These are phyloP conservation scores for Sphaerodactylus townsendi DNA, from an alignment of 2,113 vertebrate species.

Conservation along the genomic window DNA sequence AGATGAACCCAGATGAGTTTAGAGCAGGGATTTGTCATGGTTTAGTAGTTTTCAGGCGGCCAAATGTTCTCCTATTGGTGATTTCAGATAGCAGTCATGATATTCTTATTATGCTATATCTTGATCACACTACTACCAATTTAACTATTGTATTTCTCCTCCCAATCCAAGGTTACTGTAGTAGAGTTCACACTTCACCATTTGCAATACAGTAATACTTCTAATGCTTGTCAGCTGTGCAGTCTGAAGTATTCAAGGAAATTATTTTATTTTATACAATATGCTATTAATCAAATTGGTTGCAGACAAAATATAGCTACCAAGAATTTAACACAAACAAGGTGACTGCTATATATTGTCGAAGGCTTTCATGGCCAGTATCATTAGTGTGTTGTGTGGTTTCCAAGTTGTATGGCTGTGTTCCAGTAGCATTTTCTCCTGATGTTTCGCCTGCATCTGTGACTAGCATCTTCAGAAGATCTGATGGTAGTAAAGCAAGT, in stretches of 20 bases:
- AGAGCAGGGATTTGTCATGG: conserved; percentile 65
- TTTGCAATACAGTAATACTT: conserved; percentile 18
- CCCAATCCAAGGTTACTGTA: not conserved
- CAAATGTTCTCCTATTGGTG: not conserved
- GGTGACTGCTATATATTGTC: too few species aligned
- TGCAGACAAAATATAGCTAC: not conserved
- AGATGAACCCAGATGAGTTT: conserved; percentile 44
- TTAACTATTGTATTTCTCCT: not conserved
- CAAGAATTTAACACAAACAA: conserved; percentile 15
- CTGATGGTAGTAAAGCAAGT: too few species aligned
- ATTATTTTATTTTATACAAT: conserved; percentile 44
- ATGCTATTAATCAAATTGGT: conserved; percentile 45
- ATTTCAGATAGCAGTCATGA: not conserved
- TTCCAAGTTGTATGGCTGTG: too few species aligned
- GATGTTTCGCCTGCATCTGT: too few species aligned
- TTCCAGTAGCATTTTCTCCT: too few species aligned
- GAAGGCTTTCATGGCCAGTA: too few species aligned
- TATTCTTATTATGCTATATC: not conserved
- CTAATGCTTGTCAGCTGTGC: conserved; percentile 15
- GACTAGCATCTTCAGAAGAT: too few species aligned
- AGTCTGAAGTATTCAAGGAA: not conserved
- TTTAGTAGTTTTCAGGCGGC: not conserved
- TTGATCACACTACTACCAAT: not conserved
- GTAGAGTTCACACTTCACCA: too few species aligned
- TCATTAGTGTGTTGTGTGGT: too few species aligned